These are phyloP conservation scores for Ecdyonurus torrentis DNA, from an alignment of 2,888 invertebrate genomes.

Conservation along the genomic window DNA sequence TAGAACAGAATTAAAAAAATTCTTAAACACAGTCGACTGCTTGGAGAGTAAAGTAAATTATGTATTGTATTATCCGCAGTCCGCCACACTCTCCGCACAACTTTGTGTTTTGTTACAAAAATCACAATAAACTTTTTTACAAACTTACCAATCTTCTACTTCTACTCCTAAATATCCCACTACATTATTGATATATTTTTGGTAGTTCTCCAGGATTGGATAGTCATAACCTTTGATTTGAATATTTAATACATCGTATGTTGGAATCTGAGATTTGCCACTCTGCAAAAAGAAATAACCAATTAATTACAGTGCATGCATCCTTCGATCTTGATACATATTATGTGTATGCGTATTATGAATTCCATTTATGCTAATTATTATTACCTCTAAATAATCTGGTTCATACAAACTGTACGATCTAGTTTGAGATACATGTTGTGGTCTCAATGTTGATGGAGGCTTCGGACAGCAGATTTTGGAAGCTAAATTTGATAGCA, in stretches of 20 bases:
- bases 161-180: slow-evolving; percentile 56
- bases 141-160: slow-evolving; percentile 51
- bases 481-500: background rate
- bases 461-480: too few species aligned
- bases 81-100: background rate
- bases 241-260: slow-evolving; percentile 57
- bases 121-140: background rate
- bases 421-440: background rate
- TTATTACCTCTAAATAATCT: slow-evolving; percentile 6
- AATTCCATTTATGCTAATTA: background rate
- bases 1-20: too few species aligned
- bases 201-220: slow-evolving; percentile 61
- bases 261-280: slow-evolving; percentile 48
- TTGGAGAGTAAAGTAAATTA: too few species aligned
- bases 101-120: too few species aligned
- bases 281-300: slow-evolving; percentile 28
- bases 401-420: slow-evolving; percentile 1
- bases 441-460: too few species aligned
- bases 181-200: slow-evolving; percentile 54
- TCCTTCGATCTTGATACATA: too few species aligned
- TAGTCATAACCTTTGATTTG: slow-evolving; percentile 71
- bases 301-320: background rate
- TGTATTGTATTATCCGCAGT: too few species aligned
- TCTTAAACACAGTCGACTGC: too few species aligned
- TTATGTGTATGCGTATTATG: background rate